Base-by-base conservation (phyloP, 2,888 invertebrate genomes). In the Drosophila dives region DNA sequence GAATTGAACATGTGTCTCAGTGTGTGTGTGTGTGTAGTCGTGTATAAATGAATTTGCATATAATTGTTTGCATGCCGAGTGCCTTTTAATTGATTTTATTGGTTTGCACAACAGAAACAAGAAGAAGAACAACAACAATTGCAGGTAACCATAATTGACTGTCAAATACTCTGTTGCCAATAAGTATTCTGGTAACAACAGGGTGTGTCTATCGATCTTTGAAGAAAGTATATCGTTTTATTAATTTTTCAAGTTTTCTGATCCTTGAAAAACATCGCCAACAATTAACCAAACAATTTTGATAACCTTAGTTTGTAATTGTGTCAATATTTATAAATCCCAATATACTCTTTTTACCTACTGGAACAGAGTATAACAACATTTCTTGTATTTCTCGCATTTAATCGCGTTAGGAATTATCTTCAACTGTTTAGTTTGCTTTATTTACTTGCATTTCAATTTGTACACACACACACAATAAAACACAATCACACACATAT, bases 41-140 rank as follows among this genome's bases (percentile, higher is more conserved):
- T 81, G 67, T 74, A 69, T 77, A 80, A 85, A 80, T 75, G 77
- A 87, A 85, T 86, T 86, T 89, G 84, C 86, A 86, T 86, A 89
- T 90, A 90, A 90, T 86, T 90, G 89, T 90, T 86, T 86, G 90
- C 90, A 90, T 86, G 81, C 77, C 86, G 90, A 90, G 89, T 90
- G 86, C 76, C 81, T 88, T 86, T 86, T 86, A 86, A 86, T 86
- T 86, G 90, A 86, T 86, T 86, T 86, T 86, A 86, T 86, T 90
- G 86, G 90, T 75, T 83, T 86, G 74, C 75, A 65, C 67, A 73
- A 73, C 59, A 64, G 56, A 50, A 63, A 66, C 64, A 69, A 32
- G 50, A 61, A 56, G 71, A 80, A 51, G 32, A 59, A 36, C 38
- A 60, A 50, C 48, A 74, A 54, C 38, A 49, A 33, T 12, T 45